Conservation (phyloP, 2,797 vertebrate species). For the Phrynocephalus guinanensis region DNA sequence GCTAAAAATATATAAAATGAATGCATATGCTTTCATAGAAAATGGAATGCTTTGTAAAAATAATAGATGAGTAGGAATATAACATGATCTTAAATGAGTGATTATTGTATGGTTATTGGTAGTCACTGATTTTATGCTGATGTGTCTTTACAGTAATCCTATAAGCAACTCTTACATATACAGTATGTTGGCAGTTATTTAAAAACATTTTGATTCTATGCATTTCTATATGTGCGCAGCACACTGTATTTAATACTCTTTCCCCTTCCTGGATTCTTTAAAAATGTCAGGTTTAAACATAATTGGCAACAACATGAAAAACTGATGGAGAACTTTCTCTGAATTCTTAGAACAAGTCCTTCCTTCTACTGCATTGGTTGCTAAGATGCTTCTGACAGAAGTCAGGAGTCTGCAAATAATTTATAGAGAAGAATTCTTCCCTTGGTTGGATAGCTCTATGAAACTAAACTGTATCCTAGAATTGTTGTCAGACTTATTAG, state of each 20-base stretch:
- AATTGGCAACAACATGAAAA: background rate
- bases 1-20: background rate
- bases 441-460: background rate
- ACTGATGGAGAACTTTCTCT: background rate
- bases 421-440: background rate
- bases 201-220: background rate
- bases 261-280: background rate
- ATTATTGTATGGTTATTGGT: background rate
- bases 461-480: slow-evolving; percentile 6
- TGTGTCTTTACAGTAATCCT: background rate
- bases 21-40: background rate
- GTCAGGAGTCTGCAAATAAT: background rate
- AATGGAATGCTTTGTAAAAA: background rate
- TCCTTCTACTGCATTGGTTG: background rate
- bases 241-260: background rate
- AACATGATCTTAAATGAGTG: background rate
- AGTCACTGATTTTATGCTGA: background rate
- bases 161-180: background rate
- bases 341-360: background rate
- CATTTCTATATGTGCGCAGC: background rate
- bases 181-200: background rate
- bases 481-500: background rate
- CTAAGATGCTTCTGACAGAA: background rate
- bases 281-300: background rate
- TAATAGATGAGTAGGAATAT: background rate